Evolutionary conservation across 2,888 invertebrate species (phyloP), one percentile per base, ranked within the genome.

Genomic region (Chalcis sispes): DNA sequence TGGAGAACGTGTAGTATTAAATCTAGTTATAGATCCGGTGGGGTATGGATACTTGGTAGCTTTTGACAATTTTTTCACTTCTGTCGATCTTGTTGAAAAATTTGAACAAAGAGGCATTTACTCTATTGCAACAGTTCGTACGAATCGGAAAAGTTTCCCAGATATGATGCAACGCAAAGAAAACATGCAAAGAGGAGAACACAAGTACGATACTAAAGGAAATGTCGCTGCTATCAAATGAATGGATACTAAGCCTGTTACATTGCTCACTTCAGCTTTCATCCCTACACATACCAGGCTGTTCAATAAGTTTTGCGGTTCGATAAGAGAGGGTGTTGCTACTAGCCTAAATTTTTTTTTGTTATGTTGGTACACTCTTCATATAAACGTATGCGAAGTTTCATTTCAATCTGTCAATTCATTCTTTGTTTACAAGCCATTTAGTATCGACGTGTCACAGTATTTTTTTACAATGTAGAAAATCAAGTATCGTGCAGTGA

Each of bases 231-330:
- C 72, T 20, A 72, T 75, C 0, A 78, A 78, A 62, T 76, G 73
- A 67, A 78, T 75, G 52, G 75, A 78, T 70, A 56, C 36, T 18
- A 78, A 73, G 23, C 58, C 72, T 20, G 78, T 78, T 7, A 72
- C 46, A n/a, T n/a, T n/a, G n/a, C n/a, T n/a, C n/a, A n/a, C n/a
- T n/a, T n/a, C n/a, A n/a, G n/a, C n/a, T n/a, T n/a, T n/a, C n/a
- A n/a, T n/a, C n/a, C n/a, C n/a, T n/a, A n/a, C n/a, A n/a, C n/a
- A n/a, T n/a, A n/a, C n/a, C n/a, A n/a, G n/a, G n/a, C n/a, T n/a
- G n/a, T n/a, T n/a, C n/a, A n/a, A n/a, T n/a, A n/a, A n/a, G n/a
- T n/a, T n/a, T n/a, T n/a, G n/a, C n/a, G n/a, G n/a, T n/a, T n/a
- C n/a, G n/a, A n/a, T n/a, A n/a, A n/a, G n/a, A n/a, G n/a, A n/a